A percentile compares a stretch with the other conserved stretches of the same genome.
These are phyloP conservation scores for Megaustenia siamemsis DNA, from an alignment of 2,888 invertebrate genomes.

Conservation along the genomic window DNA sequence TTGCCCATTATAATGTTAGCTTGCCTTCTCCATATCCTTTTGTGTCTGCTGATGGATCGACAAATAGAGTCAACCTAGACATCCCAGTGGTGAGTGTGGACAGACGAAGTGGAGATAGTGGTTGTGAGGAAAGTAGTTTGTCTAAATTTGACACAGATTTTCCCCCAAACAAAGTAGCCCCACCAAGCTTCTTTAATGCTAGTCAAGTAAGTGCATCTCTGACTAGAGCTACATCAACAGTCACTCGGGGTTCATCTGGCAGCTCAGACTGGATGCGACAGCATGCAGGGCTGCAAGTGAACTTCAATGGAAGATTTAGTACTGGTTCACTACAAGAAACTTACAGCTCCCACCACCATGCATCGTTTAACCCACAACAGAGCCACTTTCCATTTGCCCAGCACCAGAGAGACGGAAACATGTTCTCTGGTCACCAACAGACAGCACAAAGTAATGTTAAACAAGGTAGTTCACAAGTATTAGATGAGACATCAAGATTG, in stretches of 20 bases:
- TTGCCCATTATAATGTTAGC: slow-evolving; percentile 47
- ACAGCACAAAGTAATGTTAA: slow-evolving; percentile 10
- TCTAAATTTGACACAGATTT: slow-evolving; percentile 53
- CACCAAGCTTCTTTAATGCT: slow-evolving; percentile 51
- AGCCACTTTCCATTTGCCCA: neutral
- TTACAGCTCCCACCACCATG: slow-evolving; percentile 1
- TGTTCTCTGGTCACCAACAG: slow-evolving; percentile 32
- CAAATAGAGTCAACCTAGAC: slow-evolving; percentile 50
- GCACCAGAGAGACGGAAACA: neutral
- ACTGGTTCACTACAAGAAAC: slow-evolving; percentile 25
- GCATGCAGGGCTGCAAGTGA: slow-evolving; percentile 21
- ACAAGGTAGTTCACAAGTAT: slow-evolving; percentile 10
- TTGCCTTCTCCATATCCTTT: slow-evolving; percentile 61
- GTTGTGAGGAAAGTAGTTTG: slow-evolving; percentile 31
- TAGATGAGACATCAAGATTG: slow-evolving; percentile 5
- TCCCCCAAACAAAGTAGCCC: slow-evolving; percentile 53
- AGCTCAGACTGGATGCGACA: slow-evolving; percentile 40
- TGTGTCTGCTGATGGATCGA: slow-evolving; percentile 58
- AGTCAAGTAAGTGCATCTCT: slow-evolving; percentile 40
- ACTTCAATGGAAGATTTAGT: slow-evolving; percentile 36
- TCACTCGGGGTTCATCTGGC: slow-evolving; percentile 7
- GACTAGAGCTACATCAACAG: slow-evolving; percentile 31
- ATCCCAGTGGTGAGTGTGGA: slow-evolving; percentile 45
- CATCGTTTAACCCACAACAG: slow-evolving; percentile 24
- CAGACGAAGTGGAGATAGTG: slow-evolving; percentile 19